Evolutionary conservation across 2,888 invertebrate species (phyloP).

Genomic region (Cerastis rubricosa): DNA sequence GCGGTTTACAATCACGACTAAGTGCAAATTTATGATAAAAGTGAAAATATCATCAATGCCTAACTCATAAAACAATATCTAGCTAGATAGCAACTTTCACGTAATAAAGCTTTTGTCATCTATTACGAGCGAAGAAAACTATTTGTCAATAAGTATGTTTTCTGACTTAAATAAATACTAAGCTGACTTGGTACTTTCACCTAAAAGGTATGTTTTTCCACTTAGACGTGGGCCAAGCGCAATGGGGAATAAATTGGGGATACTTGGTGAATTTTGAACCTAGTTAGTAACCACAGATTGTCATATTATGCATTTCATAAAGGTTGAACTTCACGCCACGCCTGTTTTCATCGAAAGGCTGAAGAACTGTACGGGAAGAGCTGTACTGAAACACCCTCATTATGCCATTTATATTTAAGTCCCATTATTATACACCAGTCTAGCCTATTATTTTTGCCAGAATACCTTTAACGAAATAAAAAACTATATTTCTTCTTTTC

Average conservation of each 20-base stretch:
- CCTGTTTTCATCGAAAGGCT: not conserved
- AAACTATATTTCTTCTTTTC: not conserved
- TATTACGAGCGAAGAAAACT: not conserved
- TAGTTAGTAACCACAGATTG: not conserved
- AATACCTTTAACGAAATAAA: not conserved
- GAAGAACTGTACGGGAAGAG: too few relatives aligned
- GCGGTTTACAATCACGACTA: conserved; percentile 35
- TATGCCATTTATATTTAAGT: not conserved
- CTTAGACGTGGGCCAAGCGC: not conserved
- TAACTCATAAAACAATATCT: not conserved
- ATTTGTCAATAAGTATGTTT: not conserved
- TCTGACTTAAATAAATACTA: not conserved
- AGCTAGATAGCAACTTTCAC: conserved; percentile 22
- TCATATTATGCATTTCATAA: not conserved
- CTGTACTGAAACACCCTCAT: not conserved
- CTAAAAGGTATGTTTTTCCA: not conserved
- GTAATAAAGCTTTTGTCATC: not conserved
- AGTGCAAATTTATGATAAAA: conserved; percentile 18
- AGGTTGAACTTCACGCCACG: not conserved
- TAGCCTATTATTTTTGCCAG: not conserved
- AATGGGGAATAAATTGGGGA: not conserved
- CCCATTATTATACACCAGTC: too few relatives aligned
- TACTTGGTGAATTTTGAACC: too few relatives aligned
- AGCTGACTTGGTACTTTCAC: not conserved
- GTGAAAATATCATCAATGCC: conserved; percentile 14